Evolutionary conservation across 2,888 invertebrate genomes (phyloP), one percentile per base, ranked within the genome.

Genomic region (Rutpela maculata): DNA sequence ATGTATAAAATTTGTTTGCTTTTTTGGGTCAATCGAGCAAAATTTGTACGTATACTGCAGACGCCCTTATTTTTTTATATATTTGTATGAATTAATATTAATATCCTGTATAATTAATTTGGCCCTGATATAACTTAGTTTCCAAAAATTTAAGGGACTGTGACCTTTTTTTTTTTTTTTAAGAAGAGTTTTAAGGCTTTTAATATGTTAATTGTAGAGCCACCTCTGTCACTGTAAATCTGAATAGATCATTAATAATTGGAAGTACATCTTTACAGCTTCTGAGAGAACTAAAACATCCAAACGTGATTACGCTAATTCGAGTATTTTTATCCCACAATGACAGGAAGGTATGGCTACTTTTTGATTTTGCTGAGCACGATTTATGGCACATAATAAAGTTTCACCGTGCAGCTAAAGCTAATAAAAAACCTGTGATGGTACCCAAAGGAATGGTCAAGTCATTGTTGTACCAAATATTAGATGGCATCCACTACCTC

Each of bases 301-400:
- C 97, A 35, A 99, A 99, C 92, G 98, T 99, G 0, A 99, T 99
- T 80, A 98, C 97, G 85, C 91, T 99, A 62, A 98, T 99, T 84
- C 91, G 98, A 85, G 99, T 99, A 0, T 99, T 99, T 89, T 92
- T 99, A 0, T 99, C 99, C 0, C 98, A 98, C 88, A 96, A 94
- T 85, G 99, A 99, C 87, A 93, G 99, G 55, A 98, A 99, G 92
- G 99, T 99, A 4, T 99, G 98, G 95, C 91, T 99, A 55, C 91
- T 99, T 11, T 98, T 99, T 91, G 99, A 99, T 89, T 99, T 98
- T 91, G 99, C 99, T 0, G 99, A 99, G 90, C 99, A 99, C 92
- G 99, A 99, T 91, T 90, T 99, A 75, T 99, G 99, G 99, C 99
- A 99, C 89, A 99, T 99, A 35, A 99, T 99, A 67, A 99, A 99